Conservation (phyloP, 1,140 invertebrate species). For the Leptinotarsa lineolata region DNA sequence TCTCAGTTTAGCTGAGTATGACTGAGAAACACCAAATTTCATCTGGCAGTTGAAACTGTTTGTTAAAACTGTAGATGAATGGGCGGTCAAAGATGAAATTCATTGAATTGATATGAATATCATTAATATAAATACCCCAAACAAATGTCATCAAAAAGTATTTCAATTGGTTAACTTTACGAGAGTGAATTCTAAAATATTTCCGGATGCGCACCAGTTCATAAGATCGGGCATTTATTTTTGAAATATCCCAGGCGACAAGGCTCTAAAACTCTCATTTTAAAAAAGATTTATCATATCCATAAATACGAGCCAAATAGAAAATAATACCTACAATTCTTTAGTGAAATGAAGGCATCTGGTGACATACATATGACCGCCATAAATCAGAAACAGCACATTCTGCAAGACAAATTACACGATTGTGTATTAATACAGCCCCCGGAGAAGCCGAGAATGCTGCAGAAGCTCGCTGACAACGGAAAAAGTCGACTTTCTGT, state of each 20-base stretch:
- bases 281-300: background rate
- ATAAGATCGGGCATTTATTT: background rate
- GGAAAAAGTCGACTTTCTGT: background rate
- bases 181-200: no score
- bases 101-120: no score
- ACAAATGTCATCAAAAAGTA: no score
- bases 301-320: background rate
- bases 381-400: background rate
- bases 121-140: no score
- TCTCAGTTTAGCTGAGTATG: no score
- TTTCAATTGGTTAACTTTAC: no score
- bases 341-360: background rate
- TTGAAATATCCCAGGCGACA: background rate
- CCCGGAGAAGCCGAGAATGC: background rate
- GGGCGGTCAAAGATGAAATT: no score
- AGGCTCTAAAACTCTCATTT: background rate
- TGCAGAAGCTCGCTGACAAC: background rate
- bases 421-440: background rate
- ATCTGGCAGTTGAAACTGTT: no score
- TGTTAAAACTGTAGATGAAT: no score
- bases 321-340: background rate
- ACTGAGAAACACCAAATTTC: no score
- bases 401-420: constrained; percentile 6
- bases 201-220: no score
- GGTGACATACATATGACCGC: no score